These are phyloP conservation scores for Drosophila ambigua DNA, from an alignment of 1,140 invertebrate genomes.

Conservation along the genomic window DNA sequence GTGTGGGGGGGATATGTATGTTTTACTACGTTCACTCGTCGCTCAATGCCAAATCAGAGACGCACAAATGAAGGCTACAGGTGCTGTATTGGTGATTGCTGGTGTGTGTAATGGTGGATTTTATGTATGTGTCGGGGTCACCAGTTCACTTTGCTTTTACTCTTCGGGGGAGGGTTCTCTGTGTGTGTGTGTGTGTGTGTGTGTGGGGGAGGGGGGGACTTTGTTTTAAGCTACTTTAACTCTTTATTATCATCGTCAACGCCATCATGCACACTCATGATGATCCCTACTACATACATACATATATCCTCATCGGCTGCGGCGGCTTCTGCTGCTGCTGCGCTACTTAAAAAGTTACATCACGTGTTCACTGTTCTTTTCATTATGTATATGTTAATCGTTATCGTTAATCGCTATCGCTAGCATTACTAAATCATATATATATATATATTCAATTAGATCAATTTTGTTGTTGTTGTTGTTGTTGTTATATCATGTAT, in stretches of 20 bases:
- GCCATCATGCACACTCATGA: constrained; percentile 20
- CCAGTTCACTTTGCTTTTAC: constrained; percentile 67
- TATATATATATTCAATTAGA: constrained; percentile 46
- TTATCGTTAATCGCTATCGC: constrained; percentile 51
- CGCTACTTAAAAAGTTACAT: constrained; percentile 81
- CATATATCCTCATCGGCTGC: constrained; percentile 43
- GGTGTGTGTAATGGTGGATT: constrained; percentile 4
- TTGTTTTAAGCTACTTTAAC: constrained; percentile 62
- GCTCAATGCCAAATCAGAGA: constrained; percentile 14
- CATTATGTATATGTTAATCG: constrained; percentile 37
- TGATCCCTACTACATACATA: constrained; percentile 8
- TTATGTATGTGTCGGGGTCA: constrained; percentile 13
- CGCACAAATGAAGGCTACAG: constrained; percentile 64
- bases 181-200: constrained; percentile 24
- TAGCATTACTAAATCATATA: constrained; percentile 61
- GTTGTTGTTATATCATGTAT: constrained; percentile 41
- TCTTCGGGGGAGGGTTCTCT: constrained; percentile 11
- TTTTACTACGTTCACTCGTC: constrained; percentile 33
- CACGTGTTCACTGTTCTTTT: constrained; percentile 82
- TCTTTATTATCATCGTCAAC: constrained; percentile 72
- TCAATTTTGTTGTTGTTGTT: neutral
- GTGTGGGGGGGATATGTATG: constrained; percentile 40
- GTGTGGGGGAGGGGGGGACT: neutral
- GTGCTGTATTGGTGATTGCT: constrained; percentile 9
- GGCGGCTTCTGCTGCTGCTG: constrained; percentile 33